Evolutionary conservation across 2,113 vertebrate species (phyloP).

Genomic region (Nerophis ophidion): DNA sequence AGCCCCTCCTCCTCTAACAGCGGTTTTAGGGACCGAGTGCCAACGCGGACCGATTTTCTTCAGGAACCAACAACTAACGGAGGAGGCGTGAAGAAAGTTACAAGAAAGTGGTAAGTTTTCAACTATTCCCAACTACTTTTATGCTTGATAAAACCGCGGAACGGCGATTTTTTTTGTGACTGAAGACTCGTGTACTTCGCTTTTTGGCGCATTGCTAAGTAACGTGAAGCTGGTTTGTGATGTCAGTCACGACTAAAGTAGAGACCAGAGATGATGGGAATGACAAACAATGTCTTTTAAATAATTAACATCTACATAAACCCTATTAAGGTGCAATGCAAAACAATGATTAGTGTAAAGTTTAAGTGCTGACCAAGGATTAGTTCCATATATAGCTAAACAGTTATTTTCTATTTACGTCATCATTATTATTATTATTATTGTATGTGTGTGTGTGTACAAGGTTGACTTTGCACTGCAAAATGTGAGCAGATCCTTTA

Average conservation of each 20-base stretch:
- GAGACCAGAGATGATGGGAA: neutral
- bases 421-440: too few relatives aligned
- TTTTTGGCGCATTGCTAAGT: neutral
- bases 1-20: slow-evolving; percentile 25
- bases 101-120: slow-evolving; percentile 29
- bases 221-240: neutral
- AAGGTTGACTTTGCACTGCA: too few relatives aligned
- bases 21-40: slow-evolving; percentile 51
- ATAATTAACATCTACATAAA: neutral
- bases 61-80: too few relatives aligned
- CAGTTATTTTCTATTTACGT: too few relatives aligned
- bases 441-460: too few relatives aligned
- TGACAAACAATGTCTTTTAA: neutral
- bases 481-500: too few relatives aligned
- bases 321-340: neutral
- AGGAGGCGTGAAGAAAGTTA: neutral
- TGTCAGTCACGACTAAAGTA: too few relatives aligned
- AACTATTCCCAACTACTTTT: neutral
- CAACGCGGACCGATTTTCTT: slow-evolving; percentile 46
- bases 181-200: neutral
- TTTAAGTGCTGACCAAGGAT: neutral
- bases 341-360: neutral
- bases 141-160: neutral
- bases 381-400: too few relatives aligned
- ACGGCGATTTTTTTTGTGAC: too few relatives aligned